Percentiles rank a stretch among this genome's conserved stretches.
These are phyloP conservation scores for Gallinago stenura DNA, from an alignment of 2,797 vertebrate genomes.

Conservation along the genomic window DNA sequence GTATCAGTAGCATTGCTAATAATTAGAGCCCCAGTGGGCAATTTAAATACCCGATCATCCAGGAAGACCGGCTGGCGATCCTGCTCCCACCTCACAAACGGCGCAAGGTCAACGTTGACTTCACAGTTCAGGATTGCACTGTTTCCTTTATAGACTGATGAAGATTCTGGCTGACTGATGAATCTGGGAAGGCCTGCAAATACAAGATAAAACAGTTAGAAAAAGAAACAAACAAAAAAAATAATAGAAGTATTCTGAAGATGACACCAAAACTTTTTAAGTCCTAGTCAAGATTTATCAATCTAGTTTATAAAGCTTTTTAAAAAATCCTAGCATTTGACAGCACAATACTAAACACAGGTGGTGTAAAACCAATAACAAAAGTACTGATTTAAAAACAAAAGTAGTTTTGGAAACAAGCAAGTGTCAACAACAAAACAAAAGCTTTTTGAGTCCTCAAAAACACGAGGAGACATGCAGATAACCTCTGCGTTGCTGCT, in stretches of 20 bases:
- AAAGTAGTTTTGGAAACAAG: neutral
- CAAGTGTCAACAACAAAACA: neutral
- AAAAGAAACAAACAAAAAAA: too few relatives aligned
- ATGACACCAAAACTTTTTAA: fast-evolving
- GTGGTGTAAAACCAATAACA: neutral
- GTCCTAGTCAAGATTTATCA: fast-evolving
- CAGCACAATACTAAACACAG: neutral
- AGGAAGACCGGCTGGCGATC: constrained; percentile 82
- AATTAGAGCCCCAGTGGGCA: constrained; percentile 88
- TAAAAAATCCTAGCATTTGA: neutral
- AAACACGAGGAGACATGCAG: neutral
- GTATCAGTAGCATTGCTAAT: constrained; percentile 87
- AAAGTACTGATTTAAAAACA: neutral
- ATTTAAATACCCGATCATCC: constrained; percentile 79
- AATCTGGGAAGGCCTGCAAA: constrained; percentile 89
- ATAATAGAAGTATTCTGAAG: fast-evolving
- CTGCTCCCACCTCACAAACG: constrained; percentile 90
- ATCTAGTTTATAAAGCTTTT: neutral
- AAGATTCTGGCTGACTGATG: constrained; percentile 85
- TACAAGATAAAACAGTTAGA: neutral
- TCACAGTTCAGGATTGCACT: constrained; percentile 89
- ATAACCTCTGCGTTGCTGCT: neutral
- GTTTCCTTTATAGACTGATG: constrained; percentile 79
- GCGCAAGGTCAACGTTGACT: constrained; percentile 86
- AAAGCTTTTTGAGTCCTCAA: neutral